These are phyloP conservation scores for Chloroceryle inda DNA, from an alignment of 2,797 vertebrate species.

Conservation along the genomic window DNA sequence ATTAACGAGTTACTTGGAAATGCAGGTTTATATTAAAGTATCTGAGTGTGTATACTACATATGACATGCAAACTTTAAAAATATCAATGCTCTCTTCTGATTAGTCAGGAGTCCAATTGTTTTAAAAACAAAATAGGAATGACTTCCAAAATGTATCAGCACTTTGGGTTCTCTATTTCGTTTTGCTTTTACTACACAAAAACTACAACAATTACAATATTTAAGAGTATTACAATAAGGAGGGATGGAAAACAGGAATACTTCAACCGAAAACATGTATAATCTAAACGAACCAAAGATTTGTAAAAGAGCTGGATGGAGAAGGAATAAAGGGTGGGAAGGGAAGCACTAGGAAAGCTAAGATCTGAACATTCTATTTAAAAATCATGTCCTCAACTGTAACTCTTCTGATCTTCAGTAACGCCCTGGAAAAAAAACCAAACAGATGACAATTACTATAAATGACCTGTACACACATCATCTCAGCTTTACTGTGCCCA, in stretches of 20 bases:
- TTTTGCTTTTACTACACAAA: constrained; percentile 77
- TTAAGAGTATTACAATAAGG: constrained; percentile 75
- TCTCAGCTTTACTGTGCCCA: neutral
- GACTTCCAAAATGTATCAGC: constrained; percentile 74
- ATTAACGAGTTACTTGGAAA: constrained; percentile 66
- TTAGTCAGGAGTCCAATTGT: constrained; percentile 71
- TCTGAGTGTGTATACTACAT: constrained; percentile 58
- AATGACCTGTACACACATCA: neutral
- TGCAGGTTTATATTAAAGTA: constrained; percentile 73
- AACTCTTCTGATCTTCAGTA: constrained; percentile 76
- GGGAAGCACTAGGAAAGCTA: constrained; percentile 22
- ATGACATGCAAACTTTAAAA: constrained; percentile 78
- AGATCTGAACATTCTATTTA: constrained; percentile 57
- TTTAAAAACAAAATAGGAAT: constrained; percentile 69
- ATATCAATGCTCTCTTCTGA: constrained; percentile 58
- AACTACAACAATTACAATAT: constrained; percentile 80
- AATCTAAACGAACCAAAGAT: constrained; percentile 71
- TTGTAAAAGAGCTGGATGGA: constrained; percentile 27
- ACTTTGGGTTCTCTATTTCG: constrained; percentile 66
- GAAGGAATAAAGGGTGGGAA: neutral
- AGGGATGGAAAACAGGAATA: constrained; percentile 75
- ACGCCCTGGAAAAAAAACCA: constrained; percentile 66
- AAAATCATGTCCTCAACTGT: constrained; percentile 58
- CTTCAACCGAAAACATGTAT: constrained; percentile 70
- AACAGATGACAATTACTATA: neutral